Evolutionary conservation across 2,113 vertebrate genomes (phyloP).

Genomic region (Etheostoma spectabile): DNA sequence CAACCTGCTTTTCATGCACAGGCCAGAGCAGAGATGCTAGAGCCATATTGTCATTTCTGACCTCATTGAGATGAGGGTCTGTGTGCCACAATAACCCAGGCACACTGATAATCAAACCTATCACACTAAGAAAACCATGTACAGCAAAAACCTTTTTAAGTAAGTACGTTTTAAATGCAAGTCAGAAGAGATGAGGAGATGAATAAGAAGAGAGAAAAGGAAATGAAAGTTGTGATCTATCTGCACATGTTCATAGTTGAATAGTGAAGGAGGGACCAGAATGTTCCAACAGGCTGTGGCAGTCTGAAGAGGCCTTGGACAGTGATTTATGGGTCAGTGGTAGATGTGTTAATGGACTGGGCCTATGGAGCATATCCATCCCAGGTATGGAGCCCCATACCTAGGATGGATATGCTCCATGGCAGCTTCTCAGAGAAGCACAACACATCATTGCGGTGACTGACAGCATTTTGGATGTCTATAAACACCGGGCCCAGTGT

Average conservation of each 20-base stretch:
- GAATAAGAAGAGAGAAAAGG: constrained; percentile 23
- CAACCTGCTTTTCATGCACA: constrained; percentile 22
- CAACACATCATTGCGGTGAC: constrained; percentile 54
- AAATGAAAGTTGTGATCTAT: constrained; percentile 60
- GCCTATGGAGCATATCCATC: constrained; percentile 72
- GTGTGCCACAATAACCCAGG: not conserved
- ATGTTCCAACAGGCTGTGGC: constrained; percentile 54
- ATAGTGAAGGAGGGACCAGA: constrained; percentile 36
- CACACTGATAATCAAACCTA: not conserved
- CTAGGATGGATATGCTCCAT: constrained; percentile 49
- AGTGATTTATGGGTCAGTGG: constrained; percentile 75
- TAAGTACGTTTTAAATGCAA: constrained; percentile 4
- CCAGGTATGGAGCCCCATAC: constrained; percentile 50
- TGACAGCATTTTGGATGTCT: constrained; percentile 51
- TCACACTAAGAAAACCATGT: not conserved
- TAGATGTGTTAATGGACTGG: constrained; percentile 77
- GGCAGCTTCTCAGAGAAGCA: constrained; percentile 32
- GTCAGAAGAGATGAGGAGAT: constrained; percentile 20
- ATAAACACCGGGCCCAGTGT: constrained; percentile 61
- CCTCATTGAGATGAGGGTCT: constrained; percentile 4
- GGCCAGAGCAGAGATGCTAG: constrained; percentile 13
- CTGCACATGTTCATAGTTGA: constrained; percentile 45
- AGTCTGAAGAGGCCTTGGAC: constrained; percentile 69
- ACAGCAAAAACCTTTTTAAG: constrained; percentile 16
- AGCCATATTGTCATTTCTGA: constrained; percentile 13